Evolutionary conservation across 2,113 vertebrate species (phyloP), one percentile per base, ranked within the genome.

Genomic region (Aramus guarauna): DNA sequence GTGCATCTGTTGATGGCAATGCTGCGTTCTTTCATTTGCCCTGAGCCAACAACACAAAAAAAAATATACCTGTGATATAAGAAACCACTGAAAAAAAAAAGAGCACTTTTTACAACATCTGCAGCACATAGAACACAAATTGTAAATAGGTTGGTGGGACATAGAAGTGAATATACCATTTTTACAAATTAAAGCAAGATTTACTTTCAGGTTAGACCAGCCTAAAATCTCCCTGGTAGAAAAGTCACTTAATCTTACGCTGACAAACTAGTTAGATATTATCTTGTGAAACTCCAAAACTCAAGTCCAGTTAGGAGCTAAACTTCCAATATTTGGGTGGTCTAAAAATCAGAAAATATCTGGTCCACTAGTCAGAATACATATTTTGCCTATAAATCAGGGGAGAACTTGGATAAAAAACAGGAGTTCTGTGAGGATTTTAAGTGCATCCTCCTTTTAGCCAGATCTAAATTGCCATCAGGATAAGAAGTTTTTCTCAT

Each of bases 1-100:
- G 94, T 95, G 86, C 98, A 98, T 98, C 98, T 98, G 98, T 97
- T 97, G 97, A 97, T 96, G 92, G 91, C 84, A 94, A 88, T 12
- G 74, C 5, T 81, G 80, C 74, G 36, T 96, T 94, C 75, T 97
- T 97, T 94, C 91, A 86, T 92, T 96, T 95, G 90, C 94, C 92
- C 94, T 95, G 80, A 97, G 94, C 95, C 96, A 97, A 88, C 5
- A 76, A 52, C 34, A 81, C 48, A 19, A 68, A 55, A 24, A 45
- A 73, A 36, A 90, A 47, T 83, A 93, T 91, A 89, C 92, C 88
- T 92, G 73, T 94, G 94, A 93, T 95, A 95, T 96, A 95, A 94
- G 86, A 96, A 95, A 72, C 34, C n/a, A 50, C 20, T 93, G 79
- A 68, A 20, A 43, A 74, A 82, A 82, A 62, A 83, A 47, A 27